Base-by-base conservation (phyloP, 2,113 vertebrate species). In the Leptodactylus fuscus region DNA sequence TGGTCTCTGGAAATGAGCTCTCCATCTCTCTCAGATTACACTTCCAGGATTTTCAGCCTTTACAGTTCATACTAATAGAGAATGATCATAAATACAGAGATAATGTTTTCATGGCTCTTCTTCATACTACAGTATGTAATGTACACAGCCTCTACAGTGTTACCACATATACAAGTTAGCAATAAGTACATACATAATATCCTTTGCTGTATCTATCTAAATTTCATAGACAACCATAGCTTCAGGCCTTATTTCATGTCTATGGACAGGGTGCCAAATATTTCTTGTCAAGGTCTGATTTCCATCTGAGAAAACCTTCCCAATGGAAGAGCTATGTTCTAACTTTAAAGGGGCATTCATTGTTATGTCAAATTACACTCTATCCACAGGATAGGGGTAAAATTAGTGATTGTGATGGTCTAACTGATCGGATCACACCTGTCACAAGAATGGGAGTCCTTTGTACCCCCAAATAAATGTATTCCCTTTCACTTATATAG, bases 1-100 rank as follows among this genome's bases (percentile, higher is more conserved):
- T 46, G 38, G 15, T 75, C 71, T 29, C 13, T 75, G 71, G 41
- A 48, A 75, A 46, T 75, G 38, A 69, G 65, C 7, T 75, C 36
- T 71, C 36, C 69, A n/a, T 24, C 20, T 46, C 70, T 74, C 41
- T 48, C 24, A 24, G 36, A 24, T 73, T 73, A 46, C 70, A 73
- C n/a, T 73, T 44, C 20, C 70, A 73, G 70, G 36, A 48, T 24
- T 73, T n/a, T 73, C 10, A 75, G 71, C n/a, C 44, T 27, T 48
- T 75, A 16, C 5, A 48, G 71, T 46, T 75, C 71, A 27, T 48
- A 16, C 41, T 48, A 75, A 75, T 27, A 48, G 36, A 74, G 22
- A 74, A 24, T 74, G 13, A 27, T 46, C 22, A 75, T 75, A 49
- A 46, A 29, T 51, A 27, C 5, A 76, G 46, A 32, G n/a, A 34